Conservation (phyloP, 2,888 invertebrate species). For the Magallana nippona region DNA sequence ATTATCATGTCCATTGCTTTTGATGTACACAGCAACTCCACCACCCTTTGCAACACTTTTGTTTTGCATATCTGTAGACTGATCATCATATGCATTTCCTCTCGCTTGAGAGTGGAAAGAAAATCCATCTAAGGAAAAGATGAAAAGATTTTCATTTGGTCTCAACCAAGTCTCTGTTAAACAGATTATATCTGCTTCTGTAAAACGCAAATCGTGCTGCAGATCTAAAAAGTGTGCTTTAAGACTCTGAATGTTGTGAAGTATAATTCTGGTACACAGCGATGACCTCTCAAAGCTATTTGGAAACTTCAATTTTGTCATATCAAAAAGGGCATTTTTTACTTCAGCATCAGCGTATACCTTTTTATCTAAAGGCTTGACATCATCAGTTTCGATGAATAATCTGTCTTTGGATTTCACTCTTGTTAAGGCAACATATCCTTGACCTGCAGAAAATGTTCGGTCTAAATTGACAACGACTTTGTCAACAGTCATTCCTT, state of each 20-base stretch:
- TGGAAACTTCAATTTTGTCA: not conserved
- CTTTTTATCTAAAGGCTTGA: constrained; percentile 18
- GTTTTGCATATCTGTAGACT: not conserved
- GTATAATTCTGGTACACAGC: too few relatives aligned
- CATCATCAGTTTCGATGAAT: constrained; percentile 31
- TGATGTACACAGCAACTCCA: not conserved
- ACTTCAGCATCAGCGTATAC: constrained; percentile 24
- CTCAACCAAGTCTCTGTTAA: constrained; percentile 36
- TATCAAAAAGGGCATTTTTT: constrained; percentile 3
- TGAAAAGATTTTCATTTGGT: too few relatives aligned
- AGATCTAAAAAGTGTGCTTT: too few relatives aligned
- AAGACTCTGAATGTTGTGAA: too few relatives aligned
- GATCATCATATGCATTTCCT: not conserved
- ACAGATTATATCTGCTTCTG: constrained; percentile 1
- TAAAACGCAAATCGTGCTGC: not conserved
- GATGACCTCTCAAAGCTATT: too few relatives aligned
- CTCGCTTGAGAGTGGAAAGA: not conserved
- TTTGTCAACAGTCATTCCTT: constrained; percentile 44
- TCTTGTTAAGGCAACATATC: constrained; percentile 48
- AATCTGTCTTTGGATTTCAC: constrained; percentile 47
- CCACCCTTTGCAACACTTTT: not conserved
- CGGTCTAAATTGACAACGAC: constrained; percentile 48
- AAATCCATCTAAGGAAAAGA: too few relatives aligned
- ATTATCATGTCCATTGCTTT: not conserved
- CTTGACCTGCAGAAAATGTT: constrained; percentile 46